Evolutionary conservation across 2,797 vertebrate genomes (phyloP).

Genomic region (Hipposideros larvatus): DNA sequence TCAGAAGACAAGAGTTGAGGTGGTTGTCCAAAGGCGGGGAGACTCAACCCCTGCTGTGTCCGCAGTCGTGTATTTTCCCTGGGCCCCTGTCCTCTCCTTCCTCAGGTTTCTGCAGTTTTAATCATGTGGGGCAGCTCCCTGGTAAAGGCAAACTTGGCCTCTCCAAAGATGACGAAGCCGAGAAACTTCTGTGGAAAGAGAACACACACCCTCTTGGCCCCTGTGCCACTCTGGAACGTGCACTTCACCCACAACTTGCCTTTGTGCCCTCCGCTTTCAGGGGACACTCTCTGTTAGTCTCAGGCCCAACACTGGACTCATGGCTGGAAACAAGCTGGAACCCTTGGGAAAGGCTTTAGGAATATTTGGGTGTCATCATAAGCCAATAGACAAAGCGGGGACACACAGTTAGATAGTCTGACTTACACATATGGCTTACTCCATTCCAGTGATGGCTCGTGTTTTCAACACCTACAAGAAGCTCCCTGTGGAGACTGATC

Average conservation of each 20-base stretch:
- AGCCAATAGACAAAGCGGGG: background rate
- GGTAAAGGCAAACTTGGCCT: background rate
- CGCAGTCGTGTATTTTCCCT: fast-evolving
- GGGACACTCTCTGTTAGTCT: too few species aligned
- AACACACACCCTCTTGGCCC: background rate
- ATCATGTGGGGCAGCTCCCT: background rate
- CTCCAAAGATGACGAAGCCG: background rate
- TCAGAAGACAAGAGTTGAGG: background rate
- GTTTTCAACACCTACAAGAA: background rate
- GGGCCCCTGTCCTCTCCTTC: too few species aligned
- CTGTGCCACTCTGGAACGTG: fast-evolving
- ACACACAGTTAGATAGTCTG: background rate
- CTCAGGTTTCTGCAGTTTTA: background rate
- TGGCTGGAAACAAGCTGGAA: background rate
- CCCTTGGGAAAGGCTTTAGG: background rate
- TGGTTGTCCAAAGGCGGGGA: background rate
- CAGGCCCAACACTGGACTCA: background rate
- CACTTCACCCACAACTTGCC: background rate
- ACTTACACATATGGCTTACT: background rate
- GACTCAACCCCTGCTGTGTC: background rate
- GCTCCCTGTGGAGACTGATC: background rate
- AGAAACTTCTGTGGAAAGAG: background rate
- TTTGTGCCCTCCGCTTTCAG: background rate
- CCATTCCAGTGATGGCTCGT: background rate
- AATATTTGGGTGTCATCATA: background rate